Conservation (phyloP, 2,113 vertebrate genomes). For the Oryzias curvinotus region DNA sequence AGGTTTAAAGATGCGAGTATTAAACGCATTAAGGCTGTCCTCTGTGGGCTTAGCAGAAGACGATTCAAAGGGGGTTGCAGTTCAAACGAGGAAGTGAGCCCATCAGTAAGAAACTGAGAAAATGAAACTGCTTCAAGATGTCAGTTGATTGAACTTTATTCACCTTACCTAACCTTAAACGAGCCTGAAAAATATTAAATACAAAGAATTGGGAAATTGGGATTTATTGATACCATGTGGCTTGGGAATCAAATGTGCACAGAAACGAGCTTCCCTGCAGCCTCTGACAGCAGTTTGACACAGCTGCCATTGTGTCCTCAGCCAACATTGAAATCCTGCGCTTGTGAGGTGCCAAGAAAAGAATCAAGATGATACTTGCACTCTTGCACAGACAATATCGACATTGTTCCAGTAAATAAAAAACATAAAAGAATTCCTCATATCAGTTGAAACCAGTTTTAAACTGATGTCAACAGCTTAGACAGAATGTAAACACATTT, state of each 20-base stretch:
- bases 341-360: conserved; percentile 11
- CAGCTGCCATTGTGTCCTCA: background rate
- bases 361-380: conserved; percentile 21
- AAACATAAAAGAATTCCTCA: conserved; percentile 19
- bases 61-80: conserved; percentile 10
- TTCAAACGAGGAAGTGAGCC: conserved; percentile 8
- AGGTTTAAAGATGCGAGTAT: conserved; percentile 1
- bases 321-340: conserved; percentile 14
- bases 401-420: conserved; percentile 28
- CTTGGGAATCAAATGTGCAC: conserved; percentile 1
- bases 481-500: background rate
- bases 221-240: conserved; percentile 11
- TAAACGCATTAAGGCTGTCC: conserved; percentile 20
- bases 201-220: conserved; percentile 1
- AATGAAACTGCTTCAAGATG: conserved; percentile 11
- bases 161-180: background rate
- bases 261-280: conserved; percentile 5
- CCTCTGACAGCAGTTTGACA: conserved; percentile 14
- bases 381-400: conserved; percentile 23
- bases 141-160: conserved; percentile 13
- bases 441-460: conserved; percentile 18
- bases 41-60: conserved; percentile 4
- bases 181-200: conserved; percentile 3
- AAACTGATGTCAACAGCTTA: conserved; percentile 3
- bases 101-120: conserved; percentile 1